Conservation (phyloP, 1,140 invertebrate species). For the Drosophila insularis region DNA sequence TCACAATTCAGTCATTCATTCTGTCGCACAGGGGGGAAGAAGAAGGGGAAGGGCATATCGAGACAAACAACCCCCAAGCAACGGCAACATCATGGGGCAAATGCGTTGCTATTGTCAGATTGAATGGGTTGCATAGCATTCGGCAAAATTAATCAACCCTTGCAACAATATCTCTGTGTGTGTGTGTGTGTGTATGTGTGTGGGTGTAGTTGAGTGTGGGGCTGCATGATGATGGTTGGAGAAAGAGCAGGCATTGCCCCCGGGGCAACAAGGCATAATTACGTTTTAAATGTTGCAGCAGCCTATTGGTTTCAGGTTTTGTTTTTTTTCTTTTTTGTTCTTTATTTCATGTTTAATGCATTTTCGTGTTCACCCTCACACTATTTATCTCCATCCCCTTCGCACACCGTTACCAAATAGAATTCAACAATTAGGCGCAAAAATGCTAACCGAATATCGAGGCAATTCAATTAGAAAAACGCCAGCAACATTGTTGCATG, state of each 20-base stretch:
- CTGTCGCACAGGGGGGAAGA: background rate
- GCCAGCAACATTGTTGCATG: constrained; percentile 51
- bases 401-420: background rate
- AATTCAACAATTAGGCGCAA: constrained; percentile 45
- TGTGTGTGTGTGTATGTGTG: background rate
- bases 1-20: constrained; percentile 39
- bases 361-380: constrained; percentile 17
- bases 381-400: too few species aligned
- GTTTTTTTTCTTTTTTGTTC: constrained; percentile 15
- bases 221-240: background rate
- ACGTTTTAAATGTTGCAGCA: constrained; percentile 58
- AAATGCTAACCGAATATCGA: constrained; percentile 60
- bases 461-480: constrained; percentile 64
- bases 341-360: constrained; percentile 35
- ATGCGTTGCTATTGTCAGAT: constrained; percentile 47
- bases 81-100: background rate
- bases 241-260: constrained; percentile 6
- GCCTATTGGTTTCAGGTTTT: background rate
- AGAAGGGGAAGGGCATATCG: background rate
- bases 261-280: constrained; percentile 59
- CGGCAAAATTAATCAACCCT: constrained; percentile 27
- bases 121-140: constrained; percentile 49
- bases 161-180: background rate
- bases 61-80: constrained; percentile 25
- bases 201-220: background rate